These are phyloP conservation scores for Prionchulus punctatus DNA, from an alignment of 2,888 invertebrate genomes.

Conservation along the genomic window DNA sequence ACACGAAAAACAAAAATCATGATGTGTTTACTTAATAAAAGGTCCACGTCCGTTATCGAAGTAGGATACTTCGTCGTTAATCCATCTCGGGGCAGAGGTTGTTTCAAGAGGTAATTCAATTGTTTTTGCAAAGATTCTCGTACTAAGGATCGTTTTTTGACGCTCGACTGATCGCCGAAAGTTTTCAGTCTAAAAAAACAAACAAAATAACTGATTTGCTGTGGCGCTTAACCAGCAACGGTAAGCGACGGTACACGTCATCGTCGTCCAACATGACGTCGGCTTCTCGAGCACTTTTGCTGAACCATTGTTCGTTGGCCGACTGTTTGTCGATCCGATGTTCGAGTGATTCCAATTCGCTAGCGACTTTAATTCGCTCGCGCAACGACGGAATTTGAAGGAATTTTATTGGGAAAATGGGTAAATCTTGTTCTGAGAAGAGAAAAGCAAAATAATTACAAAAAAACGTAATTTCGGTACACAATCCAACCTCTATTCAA, in stretches of 20 bases:
- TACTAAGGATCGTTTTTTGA: no score
- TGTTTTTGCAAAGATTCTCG: neutral
- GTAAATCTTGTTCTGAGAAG: constrained; percentile 63
- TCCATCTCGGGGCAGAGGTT: neutral
- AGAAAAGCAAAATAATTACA: no score
- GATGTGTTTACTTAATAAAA: neutral
- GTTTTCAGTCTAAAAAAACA: no score
- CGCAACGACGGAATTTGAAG: constrained; percentile 48
- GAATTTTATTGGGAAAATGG: constrained; percentile 59
- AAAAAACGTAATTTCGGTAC: no score
- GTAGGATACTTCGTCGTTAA: neutral
- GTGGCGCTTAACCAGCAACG: neutral
- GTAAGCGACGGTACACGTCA: constrained; percentile 18
- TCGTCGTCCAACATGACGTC: constrained; percentile 62
- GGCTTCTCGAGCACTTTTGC: constrained; percentile 68
- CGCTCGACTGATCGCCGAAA: no score
- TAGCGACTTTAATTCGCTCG: constrained; percentile 55
- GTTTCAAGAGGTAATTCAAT: neutral
- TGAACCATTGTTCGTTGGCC: constrained; percentile 57
- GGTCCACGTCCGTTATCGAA: neutral
- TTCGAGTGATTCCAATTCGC: constrained; percentile 56
- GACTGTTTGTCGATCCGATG: constrained; percentile 45
- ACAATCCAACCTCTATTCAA: constrained; percentile 54
- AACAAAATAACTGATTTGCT: neutral
- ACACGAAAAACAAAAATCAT: no score